Conservation (phyloP, 2,797 vertebrate genomes). For the Lerista edwardsae region DNA sequence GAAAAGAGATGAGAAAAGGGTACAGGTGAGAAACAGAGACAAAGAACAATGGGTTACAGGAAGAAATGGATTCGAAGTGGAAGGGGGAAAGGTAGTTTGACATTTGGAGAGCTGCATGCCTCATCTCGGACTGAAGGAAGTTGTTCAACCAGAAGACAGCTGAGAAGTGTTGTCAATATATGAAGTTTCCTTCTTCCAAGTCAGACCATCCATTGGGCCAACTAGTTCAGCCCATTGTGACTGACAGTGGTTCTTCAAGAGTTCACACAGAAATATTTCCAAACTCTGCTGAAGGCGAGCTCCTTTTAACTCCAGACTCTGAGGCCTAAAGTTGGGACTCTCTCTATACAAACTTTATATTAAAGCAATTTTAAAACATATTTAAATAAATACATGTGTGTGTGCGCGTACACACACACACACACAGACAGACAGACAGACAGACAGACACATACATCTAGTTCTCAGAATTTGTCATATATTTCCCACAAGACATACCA, state of each 20-base stretch:
- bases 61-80: constrained; percentile 32
- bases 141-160: constrained; percentile 30
- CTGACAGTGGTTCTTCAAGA: background rate
- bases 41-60: constrained; percentile 30
- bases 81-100: constrained; percentile 32
- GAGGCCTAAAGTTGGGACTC: background rate
- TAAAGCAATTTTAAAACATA: no score
- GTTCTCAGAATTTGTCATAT: no score
- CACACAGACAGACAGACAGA: no score
- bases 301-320: background rate
- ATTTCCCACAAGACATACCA: no score
- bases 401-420: no score
- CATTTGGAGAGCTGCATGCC: constrained; percentile 41
- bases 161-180: constrained; percentile 9
- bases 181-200: background rate
- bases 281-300: background rate
- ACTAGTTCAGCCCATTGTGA: background rate
- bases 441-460: no score
- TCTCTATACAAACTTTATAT: background rate
- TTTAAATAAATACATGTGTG: no score
- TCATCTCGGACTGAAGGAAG: constrained; percentile 36
- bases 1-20: constrained; percentile 48
- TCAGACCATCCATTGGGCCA: background rate
- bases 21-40: constrained; percentile 49
- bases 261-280: background rate